Evolutionary conservation across 2,113 vertebrate genomes (phyloP).

Genomic region (Oreochromis spilurus): DNA sequence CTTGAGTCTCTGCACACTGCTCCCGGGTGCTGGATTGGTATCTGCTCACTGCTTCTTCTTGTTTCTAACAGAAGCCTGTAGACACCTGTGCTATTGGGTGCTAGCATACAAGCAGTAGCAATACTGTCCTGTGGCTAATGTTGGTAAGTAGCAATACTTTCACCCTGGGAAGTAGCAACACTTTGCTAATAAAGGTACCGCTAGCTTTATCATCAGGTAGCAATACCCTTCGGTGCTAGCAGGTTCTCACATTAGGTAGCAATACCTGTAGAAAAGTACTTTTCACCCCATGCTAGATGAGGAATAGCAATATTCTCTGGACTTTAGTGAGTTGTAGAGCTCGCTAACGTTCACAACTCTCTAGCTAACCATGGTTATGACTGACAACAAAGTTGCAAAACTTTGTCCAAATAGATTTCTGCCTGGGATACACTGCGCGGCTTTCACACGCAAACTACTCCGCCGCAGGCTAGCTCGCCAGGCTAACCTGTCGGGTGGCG

Average conservation of each 20-base stretch:
- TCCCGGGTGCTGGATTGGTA: background rate
- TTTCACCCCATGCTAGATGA: background rate
- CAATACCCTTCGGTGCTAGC: fast-evolving
- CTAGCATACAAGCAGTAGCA: background rate
- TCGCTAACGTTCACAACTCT: background rate
- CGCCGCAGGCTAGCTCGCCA: background rate
- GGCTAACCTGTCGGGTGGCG: background rate
- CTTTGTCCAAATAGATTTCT: background rate
- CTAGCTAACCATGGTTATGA: background rate
- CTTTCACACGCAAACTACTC: background rate
- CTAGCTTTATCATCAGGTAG: background rate
- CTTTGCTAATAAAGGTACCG: background rate
- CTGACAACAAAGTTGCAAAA: background rate
- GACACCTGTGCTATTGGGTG: background rate
- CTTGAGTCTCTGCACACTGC: background rate
- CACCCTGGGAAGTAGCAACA: fast-evolving
- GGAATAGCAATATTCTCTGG: background rate
- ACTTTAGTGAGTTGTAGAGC: background rate
- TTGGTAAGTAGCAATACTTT: background rate
- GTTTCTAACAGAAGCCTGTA: background rate
- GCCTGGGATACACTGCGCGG: background rate
- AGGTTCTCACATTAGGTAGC: fast-evolving
- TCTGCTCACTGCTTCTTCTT: background rate
- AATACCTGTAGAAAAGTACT: background rate
- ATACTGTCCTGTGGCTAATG: background rate